Evolutionary conservation across 23 tunicate genomes (phyloP), one percentile per base, ranked within the genome.

Genomic region (Clavelina lepadiformis): DNA sequence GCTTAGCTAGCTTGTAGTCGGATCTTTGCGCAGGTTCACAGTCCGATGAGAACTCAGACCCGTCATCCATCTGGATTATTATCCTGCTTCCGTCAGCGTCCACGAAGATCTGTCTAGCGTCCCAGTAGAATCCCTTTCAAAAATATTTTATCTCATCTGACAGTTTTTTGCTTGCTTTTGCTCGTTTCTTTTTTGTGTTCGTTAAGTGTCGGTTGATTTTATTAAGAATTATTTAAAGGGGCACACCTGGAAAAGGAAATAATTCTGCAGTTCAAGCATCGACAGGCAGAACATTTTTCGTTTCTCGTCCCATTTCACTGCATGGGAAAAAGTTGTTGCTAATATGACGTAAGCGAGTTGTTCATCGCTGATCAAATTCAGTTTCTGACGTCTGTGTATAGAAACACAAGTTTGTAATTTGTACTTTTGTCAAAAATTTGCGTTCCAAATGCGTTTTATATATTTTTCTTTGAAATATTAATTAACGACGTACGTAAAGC

Each of bases 71-170:
- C 25, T 61, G 59, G 13, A 84, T 63, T 13, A 31, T 64, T 45
- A 84, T 71, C 58, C 76, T 84, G n/a, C 68, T 70, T 30, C 72
- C 30, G 3, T 84, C 73, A 24, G 63, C 52, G 26, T 58, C 37
- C 27, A 84, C 29, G 31, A 58, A 70, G 44, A 76, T 38, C 50
- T 84, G 79, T 28, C 82, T 55, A 5, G 83, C 82, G 15, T 84
- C 93, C 93, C 82, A 76, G 60, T 59, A 84, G 55, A 76, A 84
- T 3, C 82, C 82, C 93, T 84, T 69, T 0, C 58, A 30, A 58
- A 20, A 66, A 29, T 5, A 67, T n/a, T n/a, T n/a, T n/a, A n/a
- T n/a, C n/a, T n/a, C n/a, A n/a, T n/a, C n/a, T n/a, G n/a, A n/a
- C n/a, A n/a, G n/a, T n/a, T n/a, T n/a, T n/a, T n/a, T n/a, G n/a